phyloP scores from a whole-genome alignment of 2,888 invertebrate species.

The Philhelius pedissequus region DNA sequence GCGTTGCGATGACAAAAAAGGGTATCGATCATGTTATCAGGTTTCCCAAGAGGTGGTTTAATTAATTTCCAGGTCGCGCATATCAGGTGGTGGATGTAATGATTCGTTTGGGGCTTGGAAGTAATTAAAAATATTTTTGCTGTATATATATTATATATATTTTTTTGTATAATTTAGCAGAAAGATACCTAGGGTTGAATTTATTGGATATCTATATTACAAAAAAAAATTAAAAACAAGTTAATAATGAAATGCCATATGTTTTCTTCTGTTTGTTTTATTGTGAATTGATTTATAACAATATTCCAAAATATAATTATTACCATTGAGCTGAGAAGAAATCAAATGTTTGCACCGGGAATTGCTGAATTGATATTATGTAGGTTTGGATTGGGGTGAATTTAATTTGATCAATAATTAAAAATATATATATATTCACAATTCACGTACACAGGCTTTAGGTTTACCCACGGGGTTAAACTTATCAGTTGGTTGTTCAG shows the following conservation, averaged over 20 bases:
- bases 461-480: not conserved
- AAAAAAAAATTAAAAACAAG: not conserved
- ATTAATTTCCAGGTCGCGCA: conserved; percentile 60
- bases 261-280: not conserved
- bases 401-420: conserved; percentile 23
- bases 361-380: conserved; percentile 23
- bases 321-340: conserved; percentile 13
- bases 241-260: not conserved
- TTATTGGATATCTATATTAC: not conserved
- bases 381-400: not conserved
- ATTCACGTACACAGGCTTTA: not conserved
- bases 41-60: conserved; percentile 53
- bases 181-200: not conserved
- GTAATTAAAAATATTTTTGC: conserved; percentile 53
- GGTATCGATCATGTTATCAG: conserved; percentile 59
- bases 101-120: conserved; percentile 50
- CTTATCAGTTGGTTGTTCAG: not conserved
- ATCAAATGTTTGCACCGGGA: conserved; percentile 40
- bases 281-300: conserved; percentile 35
- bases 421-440: not conserved
- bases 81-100: conserved; percentile 49
- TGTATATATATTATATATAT: not conserved
- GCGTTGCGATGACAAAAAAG: conserved; percentile 5
- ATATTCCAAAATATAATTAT: conserved; percentile 26
- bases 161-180: not conserved